Evolutionary conservation across 2,113 vertebrate genomes (phyloP), one percentile per base, ranked within the genome.

Genomic region (Ursus arctos): DNA sequence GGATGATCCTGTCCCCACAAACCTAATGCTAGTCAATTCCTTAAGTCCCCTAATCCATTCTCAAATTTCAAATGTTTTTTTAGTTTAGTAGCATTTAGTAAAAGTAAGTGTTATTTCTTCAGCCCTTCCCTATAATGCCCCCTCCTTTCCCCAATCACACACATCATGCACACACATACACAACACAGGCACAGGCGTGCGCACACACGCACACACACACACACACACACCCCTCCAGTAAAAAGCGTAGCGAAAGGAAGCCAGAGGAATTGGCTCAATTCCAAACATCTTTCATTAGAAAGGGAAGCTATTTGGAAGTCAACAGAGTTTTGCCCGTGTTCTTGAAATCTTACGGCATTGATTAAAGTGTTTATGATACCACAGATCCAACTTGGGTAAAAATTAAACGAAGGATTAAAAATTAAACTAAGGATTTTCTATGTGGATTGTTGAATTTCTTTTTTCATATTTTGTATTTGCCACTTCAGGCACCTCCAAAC

Each of bases 381-480:
- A 49, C 1, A 69, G 28, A 47, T 47, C 11, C 26, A 69, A 12
- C 31, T 43, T 63, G 40, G 43, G 81, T 65, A 91, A 87, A 95
- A 63, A 72, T 19, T 55, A 43, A 43, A 81, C 24, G 49, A 84
- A 93, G 4, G 4, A 59, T 22, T 94, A 43, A 43, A 72, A 43
- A 36, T 61, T 69, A 83, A 71, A 77, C 16, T 57, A 85, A 92
- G 6, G 7, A 61, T 33, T 93, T 63, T n/a, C 53, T 67, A 15
- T n/a, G 24, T 69, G 15, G 13, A 31, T 82, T 51, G 10, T 49
- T 74, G 2, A 65, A 53, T 69, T 76, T 91, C 69, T 97, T 94
- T 77, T 76, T 97, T 95, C 36, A 24, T 65, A 84, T 83, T 94
- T 96, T 82, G 61, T 94, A 96, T 49, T 93, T 97, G 67, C 59